phyloP scores from a whole-genome alignment of 2,888 invertebrate species.

The Drosophila buzzatii region DNA sequence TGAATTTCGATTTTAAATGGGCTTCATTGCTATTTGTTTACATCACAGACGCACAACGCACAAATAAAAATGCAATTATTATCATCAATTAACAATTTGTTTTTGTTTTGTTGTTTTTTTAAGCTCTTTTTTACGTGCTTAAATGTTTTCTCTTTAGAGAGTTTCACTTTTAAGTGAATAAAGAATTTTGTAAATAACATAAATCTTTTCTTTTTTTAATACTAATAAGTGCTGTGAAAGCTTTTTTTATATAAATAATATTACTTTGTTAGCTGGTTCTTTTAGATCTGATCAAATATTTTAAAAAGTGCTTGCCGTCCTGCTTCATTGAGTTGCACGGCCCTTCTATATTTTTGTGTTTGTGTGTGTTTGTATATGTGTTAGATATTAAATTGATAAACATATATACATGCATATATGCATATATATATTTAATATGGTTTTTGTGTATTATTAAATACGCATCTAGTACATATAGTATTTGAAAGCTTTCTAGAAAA shows the following conservation, averaged over 20 bases:
- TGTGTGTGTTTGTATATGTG: slow-evolving; percentile 21
- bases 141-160: slow-evolving; percentile 21
- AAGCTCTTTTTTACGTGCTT: slow-evolving; percentile 62
- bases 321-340: slow-evolving; percentile 41
- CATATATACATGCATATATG: slow-evolving; percentile 5
- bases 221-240: slow-evolving; percentile 49
- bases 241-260: slow-evolving; percentile 39
- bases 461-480: slow-evolving; percentile 56
- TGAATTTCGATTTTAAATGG: slow-evolving; percentile 29
- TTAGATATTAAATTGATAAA: slow-evolving; percentile 19
- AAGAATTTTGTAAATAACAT: slow-evolving; percentile 21
- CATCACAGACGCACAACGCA: slow-evolving; percentile 79
- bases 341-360: slow-evolving; percentile 24
- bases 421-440: neutral
- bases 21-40: slow-evolving; percentile 56
- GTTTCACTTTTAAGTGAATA: slow-evolving; percentile 31
- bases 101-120: slow-evolving; percentile 28
- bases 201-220: slow-evolving; percentile 21
- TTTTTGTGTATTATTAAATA: slow-evolving; percentile 44
- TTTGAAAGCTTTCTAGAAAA: slow-evolving; percentile 80
- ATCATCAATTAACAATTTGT: slow-evolving; percentile 78
- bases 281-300: slow-evolving; percentile 34
- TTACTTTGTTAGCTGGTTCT: slow-evolving; percentile 34
- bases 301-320: slow-evolving; percentile 59
- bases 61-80: slow-evolving; percentile 74